Conservation (phyloP, 2,888 invertebrate genomes). For the Caenorhabditis wallacei region DNA sequence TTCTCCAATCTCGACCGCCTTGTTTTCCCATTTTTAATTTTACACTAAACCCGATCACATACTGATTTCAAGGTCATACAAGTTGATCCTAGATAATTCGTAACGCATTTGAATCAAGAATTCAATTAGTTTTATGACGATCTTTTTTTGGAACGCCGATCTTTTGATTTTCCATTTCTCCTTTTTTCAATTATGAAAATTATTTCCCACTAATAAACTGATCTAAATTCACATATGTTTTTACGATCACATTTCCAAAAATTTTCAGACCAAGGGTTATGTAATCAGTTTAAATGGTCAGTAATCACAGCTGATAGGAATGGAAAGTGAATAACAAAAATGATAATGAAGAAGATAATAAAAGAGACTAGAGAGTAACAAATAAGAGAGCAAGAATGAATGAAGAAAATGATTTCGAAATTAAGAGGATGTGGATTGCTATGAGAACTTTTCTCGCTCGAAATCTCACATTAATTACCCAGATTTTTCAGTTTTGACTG, state of each 20-base stretch:
- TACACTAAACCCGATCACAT: too few species aligned
- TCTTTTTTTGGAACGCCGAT: conserved; percentile 1
- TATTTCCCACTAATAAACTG: too few species aligned
- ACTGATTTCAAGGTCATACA: too few species aligned
- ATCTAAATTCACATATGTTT: too few species aligned
- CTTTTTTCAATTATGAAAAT: too few species aligned
- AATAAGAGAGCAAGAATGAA: conserved; percentile 1
- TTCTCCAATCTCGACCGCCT: too few species aligned
- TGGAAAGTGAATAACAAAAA: conserved; percentile 13
- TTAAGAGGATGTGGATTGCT: not conserved
- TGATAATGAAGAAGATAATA: conserved; percentile 10
- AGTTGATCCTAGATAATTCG: not conserved
- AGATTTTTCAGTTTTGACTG: too few species aligned
- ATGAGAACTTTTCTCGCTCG: not conserved
- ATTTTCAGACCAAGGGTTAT: conserved; percentile 15
- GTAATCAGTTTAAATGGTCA: conserved; percentile 18
- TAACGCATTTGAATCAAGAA: not conserved
- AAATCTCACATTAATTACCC: too few species aligned
- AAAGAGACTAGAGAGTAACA: not conserved
- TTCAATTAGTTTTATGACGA: not conserved
- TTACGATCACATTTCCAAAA: not conserved
- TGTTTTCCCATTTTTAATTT: too few species aligned
- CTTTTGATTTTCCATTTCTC: not conserved
- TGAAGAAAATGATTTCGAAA: not conserved
- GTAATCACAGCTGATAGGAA: conserved; percentile 24